Conservation (phyloP, 2,797 vertebrate species). For the Mus caroli region DNA sequence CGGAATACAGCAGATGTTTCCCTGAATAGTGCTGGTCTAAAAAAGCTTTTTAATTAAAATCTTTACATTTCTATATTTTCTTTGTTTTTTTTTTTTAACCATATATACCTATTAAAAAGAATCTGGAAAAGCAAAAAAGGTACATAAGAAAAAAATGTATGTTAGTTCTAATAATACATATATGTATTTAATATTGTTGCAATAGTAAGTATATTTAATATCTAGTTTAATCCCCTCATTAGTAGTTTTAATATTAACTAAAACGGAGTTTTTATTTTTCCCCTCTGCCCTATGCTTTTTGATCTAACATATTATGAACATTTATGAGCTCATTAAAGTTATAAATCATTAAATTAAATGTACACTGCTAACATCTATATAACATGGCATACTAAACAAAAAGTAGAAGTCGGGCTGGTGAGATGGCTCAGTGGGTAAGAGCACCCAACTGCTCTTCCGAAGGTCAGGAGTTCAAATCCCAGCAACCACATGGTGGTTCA, state of each 20-base stretch:
- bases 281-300: conserved; percentile 48
- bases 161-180: conserved; percentile 4
- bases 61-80: conserved; percentile 47
- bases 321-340: conserved; percentile 54
- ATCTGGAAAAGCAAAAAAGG: conserved; percentile 10
- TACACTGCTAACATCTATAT: neutral
- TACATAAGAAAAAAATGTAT: conserved; percentile 27
- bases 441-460: too few species aligned
- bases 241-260: conserved; percentile 40
- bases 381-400: conserved; percentile 29
- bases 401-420: conserved; percentile 31
- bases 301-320: neutral
- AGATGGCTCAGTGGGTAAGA: too few species aligned
- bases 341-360: conserved; percentile 55
- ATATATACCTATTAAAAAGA: neutral
- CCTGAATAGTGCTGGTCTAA: neutral
- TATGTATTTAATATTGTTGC: neutral
- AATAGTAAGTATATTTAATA: conserved; percentile 23
- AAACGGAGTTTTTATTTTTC: conserved; percentile 33
- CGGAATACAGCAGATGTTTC: neutral
- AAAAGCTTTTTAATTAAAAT: conserved; percentile 27
- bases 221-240: conserved; percentile 17
- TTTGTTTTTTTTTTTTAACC: conserved; percentile 15
- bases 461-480: too few species aligned
- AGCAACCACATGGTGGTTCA: too few species aligned